Percentiles rank a stretch among this genome's conserved stretches.
Evolutionary conservation across 2,888 invertebrate species (phyloP).

Genomic region (Cyrtodaria siliqua): DNA sequence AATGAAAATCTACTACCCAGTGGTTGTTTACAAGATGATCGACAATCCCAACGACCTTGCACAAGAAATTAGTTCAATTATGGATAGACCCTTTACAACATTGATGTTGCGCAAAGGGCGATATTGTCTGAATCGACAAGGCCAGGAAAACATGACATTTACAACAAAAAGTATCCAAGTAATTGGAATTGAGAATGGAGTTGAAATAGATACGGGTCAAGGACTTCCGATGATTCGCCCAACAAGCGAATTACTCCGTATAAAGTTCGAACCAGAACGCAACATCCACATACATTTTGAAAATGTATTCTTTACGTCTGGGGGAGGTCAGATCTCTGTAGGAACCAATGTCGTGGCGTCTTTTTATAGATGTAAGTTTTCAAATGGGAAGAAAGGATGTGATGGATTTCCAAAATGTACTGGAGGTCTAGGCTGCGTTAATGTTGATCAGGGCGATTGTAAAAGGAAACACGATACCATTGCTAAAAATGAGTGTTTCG

Average conservation of each 20-base stretch:
- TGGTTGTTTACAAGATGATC: conserved; percentile 25
- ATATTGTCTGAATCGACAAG: background rate
- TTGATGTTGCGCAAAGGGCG: conserved; percentile 26
- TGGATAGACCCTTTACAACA: conserved; percentile 23
- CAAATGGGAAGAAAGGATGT: conserved; percentile 27
- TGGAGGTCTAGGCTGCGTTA: conserved; percentile 17
- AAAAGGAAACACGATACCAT: background rate
- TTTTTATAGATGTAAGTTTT: conserved; percentile 32
- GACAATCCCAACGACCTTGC: conserved; percentile 7
- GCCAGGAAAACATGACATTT: background rate
- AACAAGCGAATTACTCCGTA: background rate
- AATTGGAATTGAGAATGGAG: conserved; percentile 43
- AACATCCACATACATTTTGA: conserved; percentile 38
- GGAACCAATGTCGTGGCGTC: conserved; percentile 1
- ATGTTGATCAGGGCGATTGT: background rate
- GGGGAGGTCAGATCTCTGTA: conserved; percentile 17
- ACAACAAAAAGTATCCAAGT: conserved; percentile 31
- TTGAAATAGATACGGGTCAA: conserved; percentile 17
- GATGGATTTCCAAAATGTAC: conserved; percentile 14
- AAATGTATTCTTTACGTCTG: conserved; percentile 29
- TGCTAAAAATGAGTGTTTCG: too few species aligned
- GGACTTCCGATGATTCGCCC: background rate
- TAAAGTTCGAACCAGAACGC: conserved; percentile 1
- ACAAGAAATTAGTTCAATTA: conserved; percentile 2
- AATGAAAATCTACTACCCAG: conserved; percentile 47